Percentiles rank a stretch among this genome's conserved stretches.
Conservation (phyloP, 2,888 invertebrate species). For the Bibio marci region DNA sequence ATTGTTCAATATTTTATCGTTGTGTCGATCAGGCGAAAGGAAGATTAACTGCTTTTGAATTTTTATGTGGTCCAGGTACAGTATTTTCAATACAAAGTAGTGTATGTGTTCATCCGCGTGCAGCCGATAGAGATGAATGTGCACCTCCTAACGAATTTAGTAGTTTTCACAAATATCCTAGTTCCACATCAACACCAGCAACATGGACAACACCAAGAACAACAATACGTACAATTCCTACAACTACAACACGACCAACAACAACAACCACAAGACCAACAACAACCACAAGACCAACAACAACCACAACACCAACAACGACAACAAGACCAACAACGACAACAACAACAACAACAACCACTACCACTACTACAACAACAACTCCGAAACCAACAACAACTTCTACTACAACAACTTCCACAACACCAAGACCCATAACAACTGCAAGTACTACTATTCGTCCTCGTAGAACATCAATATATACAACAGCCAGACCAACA, state of each 20-base stretch:
- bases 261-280: conserved; percentile 9
- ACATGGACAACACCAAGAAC: conserved; percentile 1
- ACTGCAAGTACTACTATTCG: conserved; percentile 15
- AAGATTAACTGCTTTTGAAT: conserved; percentile 40
- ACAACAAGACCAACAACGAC: conserved; percentile 16
- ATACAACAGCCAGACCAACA: conserved; percentile 9
- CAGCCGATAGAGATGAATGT: conserved; percentile 52
- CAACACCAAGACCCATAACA: conserved; percentile 5
- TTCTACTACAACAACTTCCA: conserved; percentile 8
- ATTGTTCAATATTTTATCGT: conserved; percentile 58
- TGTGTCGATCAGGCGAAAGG: conserved; percentile 45
- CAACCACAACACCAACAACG: conserved; percentile 6
- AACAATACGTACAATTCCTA: conserved; percentile 9
- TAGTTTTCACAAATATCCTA: too few species aligned
- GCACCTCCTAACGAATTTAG: conserved; percentile 24
- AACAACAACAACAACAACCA: conserved; percentile 6
- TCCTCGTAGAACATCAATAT: conserved; percentile 25
- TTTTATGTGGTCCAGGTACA: conserved; percentile 58
- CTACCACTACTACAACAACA: conserved; percentile 10
- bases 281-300: conserved; percentile 5
- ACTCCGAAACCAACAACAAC: conserved; percentile 8
- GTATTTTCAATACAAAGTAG: conserved; percentile 50
- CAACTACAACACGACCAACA: conserved; percentile 6
- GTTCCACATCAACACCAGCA: neutral
- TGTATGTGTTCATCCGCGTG: conserved; percentile 52